Evolutionary conservation across 2,888 invertebrate genomes (phyloP).

Genomic region (Furcula furcula): DNA sequence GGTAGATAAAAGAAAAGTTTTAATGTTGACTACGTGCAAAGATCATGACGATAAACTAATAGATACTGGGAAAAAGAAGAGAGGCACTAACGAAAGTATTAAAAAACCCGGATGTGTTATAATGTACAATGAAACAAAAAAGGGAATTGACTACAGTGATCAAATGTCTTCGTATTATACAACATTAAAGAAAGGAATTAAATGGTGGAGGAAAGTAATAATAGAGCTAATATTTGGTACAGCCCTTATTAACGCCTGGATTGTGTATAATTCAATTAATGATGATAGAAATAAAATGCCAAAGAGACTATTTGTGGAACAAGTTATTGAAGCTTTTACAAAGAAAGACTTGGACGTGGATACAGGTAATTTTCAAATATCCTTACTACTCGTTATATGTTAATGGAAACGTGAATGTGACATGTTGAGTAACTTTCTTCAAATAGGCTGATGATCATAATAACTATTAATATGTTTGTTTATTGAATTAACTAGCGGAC

Average conservation of each 20-base stretch:
- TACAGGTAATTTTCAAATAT: constrained; percentile 15
- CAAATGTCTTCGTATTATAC: constrained; percentile 32
- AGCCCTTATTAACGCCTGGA: constrained; percentile 25
- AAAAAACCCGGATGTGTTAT: constrained; percentile 26
- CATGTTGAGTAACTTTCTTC: no score
- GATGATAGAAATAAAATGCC: constrained; percentile 18
- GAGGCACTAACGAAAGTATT: constrained; percentile 18
- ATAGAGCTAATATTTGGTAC: constrained; percentile 31
- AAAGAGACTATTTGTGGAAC: constrained; percentile 20
- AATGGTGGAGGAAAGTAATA: constrained; percentile 29
- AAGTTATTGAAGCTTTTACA: constrained; percentile 18
- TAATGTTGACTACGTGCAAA: constrained; percentile 26
- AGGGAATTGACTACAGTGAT: constrained; percentile 28
- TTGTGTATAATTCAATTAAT: constrained; percentile 25
- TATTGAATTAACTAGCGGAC: no score
- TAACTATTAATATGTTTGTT: no score
- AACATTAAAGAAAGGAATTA: constrained; percentile 25
- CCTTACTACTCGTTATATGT: no score
- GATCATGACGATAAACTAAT: constrained; percentile 17
- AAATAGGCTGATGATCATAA: no score
- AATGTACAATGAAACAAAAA: constrained; percentile 28
- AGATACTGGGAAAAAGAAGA: constrained; percentile 21
- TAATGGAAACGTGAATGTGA: no score
- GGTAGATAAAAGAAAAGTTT: constrained; percentile 22
- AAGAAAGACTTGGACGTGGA: constrained; percentile 9